Conservation (phyloP, 1,140 invertebrate species). For the Nilaparvata lugens region DNA sequence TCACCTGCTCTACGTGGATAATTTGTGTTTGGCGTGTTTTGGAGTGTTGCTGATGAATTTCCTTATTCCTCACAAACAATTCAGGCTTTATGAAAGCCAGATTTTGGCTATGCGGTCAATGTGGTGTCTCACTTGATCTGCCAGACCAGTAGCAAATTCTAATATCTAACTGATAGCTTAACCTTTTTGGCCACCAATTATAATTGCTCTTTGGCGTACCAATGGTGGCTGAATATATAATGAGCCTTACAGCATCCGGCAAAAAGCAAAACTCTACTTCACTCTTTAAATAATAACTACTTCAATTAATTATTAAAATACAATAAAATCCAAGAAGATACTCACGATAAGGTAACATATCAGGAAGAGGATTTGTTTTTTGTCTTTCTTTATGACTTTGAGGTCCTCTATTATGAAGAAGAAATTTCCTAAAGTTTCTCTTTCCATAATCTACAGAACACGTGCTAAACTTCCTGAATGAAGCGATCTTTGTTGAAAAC, state of each 20-base stretch:
- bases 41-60: too few species aligned
- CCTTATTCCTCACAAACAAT: too few species aligned
- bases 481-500: too few species aligned
- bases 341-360: constrained; percentile 51
- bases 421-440: constrained; percentile 70
- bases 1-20: too few species aligned
- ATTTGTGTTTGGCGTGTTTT: too few species aligned
- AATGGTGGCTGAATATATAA: background rate
- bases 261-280: background rate
- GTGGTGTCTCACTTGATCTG: too few species aligned
- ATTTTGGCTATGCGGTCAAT: too few species aligned
- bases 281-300: background rate
- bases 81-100: too few species aligned
- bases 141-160: too few species aligned
- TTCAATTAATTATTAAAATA: constrained; percentile 4
- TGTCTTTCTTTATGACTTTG: constrained; percentile 52
- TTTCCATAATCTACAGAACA: constrained; percentile 43
- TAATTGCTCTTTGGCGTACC: background rate
- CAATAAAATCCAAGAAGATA: constrained; percentile 11
- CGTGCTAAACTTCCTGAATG: too few species aligned
- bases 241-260: background rate
- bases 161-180: background rate
- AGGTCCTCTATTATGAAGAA: constrained; percentile 59
- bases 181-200: background rate
- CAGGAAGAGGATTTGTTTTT: constrained; percentile 43